Evolutionary conservation across 2,888 invertebrate genomes (phyloP).

Genomic region (Agrochola lychnidis): DNA sequence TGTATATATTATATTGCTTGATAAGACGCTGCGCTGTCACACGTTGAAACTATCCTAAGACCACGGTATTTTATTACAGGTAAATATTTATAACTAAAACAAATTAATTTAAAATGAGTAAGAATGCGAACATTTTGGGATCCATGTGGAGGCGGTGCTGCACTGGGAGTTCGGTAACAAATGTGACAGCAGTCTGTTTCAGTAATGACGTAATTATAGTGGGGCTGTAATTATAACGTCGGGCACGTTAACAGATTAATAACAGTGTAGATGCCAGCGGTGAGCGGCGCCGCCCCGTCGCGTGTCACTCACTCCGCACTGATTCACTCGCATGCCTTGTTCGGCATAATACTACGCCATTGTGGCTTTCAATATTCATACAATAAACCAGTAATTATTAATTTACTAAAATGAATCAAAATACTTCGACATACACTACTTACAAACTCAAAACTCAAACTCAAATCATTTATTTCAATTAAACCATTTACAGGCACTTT

Average conservation of each 20-base stretch:
- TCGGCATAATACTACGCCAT: constrained; percentile 6
- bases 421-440: background rate
- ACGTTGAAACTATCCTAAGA: no score
- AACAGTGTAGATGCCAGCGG: constrained; percentile 30
- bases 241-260: constrained; percentile 62
- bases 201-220: constrained; percentile 63
- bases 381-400: background rate
- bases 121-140: constrained; percentile 33
- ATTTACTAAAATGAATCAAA: background rate
- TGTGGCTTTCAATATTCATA: background rate
- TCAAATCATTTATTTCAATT: no score
- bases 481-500: no score
- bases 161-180: constrained; percentile 12
- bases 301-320: constrained; percentile 46
- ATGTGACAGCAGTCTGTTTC: constrained; percentile 43
- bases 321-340: constrained; percentile 41
- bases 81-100: background rate
- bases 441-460: no score
- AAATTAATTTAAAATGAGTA: background rate
- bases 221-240: constrained; percentile 61
- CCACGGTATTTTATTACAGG: no score
- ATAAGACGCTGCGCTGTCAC: background rate
- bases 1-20: background rate
- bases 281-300: constrained; percentile 40
- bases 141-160: constrained; percentile 8